Evolutionary conservation across 2,888 invertebrate species (phyloP).

Genomic region (Clusia tigrina): DNA sequence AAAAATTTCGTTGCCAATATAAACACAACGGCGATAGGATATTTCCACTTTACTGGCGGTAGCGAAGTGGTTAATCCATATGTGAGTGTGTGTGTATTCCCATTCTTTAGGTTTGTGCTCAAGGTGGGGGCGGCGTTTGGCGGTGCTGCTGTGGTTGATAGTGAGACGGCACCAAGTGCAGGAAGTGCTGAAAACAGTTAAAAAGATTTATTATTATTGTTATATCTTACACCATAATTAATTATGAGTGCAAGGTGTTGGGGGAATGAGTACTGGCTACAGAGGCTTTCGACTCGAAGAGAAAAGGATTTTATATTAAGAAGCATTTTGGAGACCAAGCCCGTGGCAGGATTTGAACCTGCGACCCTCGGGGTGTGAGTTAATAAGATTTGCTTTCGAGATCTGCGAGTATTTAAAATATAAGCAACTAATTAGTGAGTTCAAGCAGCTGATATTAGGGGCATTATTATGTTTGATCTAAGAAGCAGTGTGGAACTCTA

Average conservation of each 20-base stretch:
- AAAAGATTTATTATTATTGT: slow-evolving; percentile 19
- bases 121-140: slow-evolving; percentile 20
- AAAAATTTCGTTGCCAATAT: slow-evolving; percentile 61
- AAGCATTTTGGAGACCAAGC: no score
- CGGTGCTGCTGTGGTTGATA: neutral
- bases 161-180: slow-evolving; percentile 45
- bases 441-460: no score
- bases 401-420: no score
- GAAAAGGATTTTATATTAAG: no score
- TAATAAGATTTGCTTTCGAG: no score
- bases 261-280: neutral
- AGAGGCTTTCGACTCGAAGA: no score
- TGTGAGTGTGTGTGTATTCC: slow-evolving; percentile 38
- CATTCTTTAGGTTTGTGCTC: slow-evolving; percentile 32
- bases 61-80: slow-evolving; percentile 50
- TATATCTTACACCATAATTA: no score
- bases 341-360: no score
- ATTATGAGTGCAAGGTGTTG: neutral
- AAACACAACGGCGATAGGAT: slow-evolving; percentile 61
- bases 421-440: no score
- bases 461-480: no score
- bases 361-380: no score
- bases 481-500: no score
- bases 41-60: slow-evolving; percentile 49
- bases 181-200: slow-evolving; percentile 46